Conservation (phyloP, 2,888 invertebrate species). For the Lasioglossum malachurum region DNA sequence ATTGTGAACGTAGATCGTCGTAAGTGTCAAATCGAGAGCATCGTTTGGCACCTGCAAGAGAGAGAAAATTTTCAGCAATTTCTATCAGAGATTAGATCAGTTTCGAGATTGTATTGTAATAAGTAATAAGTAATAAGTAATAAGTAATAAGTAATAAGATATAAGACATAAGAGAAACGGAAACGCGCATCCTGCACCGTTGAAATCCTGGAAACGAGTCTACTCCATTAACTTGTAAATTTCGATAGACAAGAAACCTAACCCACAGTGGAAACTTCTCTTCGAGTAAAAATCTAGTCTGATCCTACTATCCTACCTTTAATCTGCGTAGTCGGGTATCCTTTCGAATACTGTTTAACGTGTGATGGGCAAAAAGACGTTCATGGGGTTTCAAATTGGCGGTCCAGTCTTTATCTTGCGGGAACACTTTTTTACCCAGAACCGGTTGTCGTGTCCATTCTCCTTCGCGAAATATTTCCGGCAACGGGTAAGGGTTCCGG, state of each 20-base stretch:
- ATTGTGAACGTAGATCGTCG: constrained; percentile 89
- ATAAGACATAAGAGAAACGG: no score
- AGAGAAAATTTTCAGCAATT: constrained; percentile 21
- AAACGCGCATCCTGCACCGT: no score
- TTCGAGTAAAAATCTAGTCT: not conserved
- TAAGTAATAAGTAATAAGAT: no score
- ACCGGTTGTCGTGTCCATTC: constrained; percentile 75
- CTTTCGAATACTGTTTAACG: constrained; percentile 87
- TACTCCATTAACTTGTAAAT: no score
- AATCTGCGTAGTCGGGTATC: constrained; percentile 73
- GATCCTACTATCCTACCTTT: constrained; percentile 73
- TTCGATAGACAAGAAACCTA: no score
- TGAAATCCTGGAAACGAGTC: no score
- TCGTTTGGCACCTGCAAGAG: constrained; percentile 89
- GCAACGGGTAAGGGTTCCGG: constrained; percentile 81
- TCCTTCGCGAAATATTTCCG: constrained; percentile 80
- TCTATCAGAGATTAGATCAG: not conserved
- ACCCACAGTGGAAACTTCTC: not conserved
- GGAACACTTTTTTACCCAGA: constrained; percentile 76
- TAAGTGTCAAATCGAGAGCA: constrained; percentile 89
- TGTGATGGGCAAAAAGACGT: constrained; percentile 88
- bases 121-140: no score
- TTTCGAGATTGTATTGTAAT: not conserved
- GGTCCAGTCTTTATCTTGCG: constrained; percentile 77
- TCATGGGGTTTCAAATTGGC: constrained; percentile 83